Evolutionary conservation across 2,888 invertebrate species (phyloP), one percentile per base, ranked within the genome.

Genomic region (Entomobrya multifasciata): DNA sequence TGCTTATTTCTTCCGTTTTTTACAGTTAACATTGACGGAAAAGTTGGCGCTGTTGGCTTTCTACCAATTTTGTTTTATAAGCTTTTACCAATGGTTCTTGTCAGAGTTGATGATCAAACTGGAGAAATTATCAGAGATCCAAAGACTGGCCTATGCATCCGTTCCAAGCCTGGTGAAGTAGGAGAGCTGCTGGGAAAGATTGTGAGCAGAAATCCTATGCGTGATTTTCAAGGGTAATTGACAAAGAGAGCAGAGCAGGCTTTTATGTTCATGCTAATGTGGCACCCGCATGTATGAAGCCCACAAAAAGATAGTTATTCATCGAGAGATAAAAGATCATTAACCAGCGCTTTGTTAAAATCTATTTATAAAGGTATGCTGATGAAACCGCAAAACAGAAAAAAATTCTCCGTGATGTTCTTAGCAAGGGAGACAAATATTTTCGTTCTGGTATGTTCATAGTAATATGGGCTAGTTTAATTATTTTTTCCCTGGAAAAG

Each of bases 171-270:
- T 11, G 80, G 83, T 91, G 98, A 99, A 92, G 96, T 98, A 0
- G 99, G 99, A 11, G 98, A 98, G 67, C 96, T 99, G 92, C 96
- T 99, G 78, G 99, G 99, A 0, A 98, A 98, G 94, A 99, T 99
- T 89, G 94, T 96, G 27, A 95, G 95, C 17, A 95, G 95, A 90
- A 97, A 98, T 93, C 98, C 98, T 0, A 94, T 97, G 15, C 94
- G 98, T 60, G 96, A 97, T 90, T 99, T 98, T 93, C 95, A 98
- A 90, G 99, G 99, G 13, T 99, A 99, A 27, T 5, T 65, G 13
- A 49, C n/a, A n/a, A n/a, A n/a, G 44, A 5, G 6, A 44, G 11
- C 11, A 44, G 6, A 44, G 6, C 5, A 44, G 11, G 11, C 11
- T 5, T 11, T 8, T 36, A 36, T 70, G 4, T 17, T 36, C 4